Percentiles rank a stretch among this genome's conserved stretches.
phyloP scores from a whole-genome alignment of 2,797 vertebrate species.

The Craterocephalus amniculus region DNA sequence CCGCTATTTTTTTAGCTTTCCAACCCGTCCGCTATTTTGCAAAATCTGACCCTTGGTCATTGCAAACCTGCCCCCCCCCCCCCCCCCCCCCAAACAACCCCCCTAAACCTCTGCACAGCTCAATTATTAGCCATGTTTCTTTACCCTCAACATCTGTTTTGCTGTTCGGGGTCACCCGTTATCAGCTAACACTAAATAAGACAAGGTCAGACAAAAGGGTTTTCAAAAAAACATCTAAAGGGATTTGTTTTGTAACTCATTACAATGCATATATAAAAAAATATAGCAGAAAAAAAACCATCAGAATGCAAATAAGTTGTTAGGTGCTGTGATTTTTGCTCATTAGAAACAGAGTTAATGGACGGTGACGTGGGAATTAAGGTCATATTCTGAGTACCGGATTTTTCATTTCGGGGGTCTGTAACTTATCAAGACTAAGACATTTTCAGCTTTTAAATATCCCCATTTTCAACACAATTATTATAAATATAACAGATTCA shows the following conservation, averaged over 20 bases:
- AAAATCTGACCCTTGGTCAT: conserved; percentile 50
- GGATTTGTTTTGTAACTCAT: conserved; percentile 7
- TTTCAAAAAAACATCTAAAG: conserved; percentile 29
- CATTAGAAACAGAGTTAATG: conserved; percentile 3
- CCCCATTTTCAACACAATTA: conserved; percentile 31
- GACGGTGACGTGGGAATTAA: neutral
- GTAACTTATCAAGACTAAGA: neutral
- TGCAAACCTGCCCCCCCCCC: conserved; percentile 33
- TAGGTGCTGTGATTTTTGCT: neutral
- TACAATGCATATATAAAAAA: neutral
- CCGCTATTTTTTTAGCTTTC: conserved; percentile 31
- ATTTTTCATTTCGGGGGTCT: neutral
- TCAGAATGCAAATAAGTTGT: neutral
- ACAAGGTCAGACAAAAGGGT: conserved; percentile 19
- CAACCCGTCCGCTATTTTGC: conserved; percentile 67
- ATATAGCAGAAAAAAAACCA: neutral
- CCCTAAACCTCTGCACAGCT: conserved; percentile 31
- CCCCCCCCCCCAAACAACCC: conserved; percentile 5
- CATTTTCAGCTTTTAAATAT: conserved; percentile 32
- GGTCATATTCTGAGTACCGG: neutral
- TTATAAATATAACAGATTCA: conserved; percentile 34
- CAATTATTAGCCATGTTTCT: conserved; percentile 59
- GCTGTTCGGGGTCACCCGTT: conserved; percentile 59
- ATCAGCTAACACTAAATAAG: conserved; percentile 59
- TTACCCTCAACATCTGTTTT: conserved; percentile 75